phyloP scores from a whole-genome alignment of 2,797 vertebrate genomes.

The Clarias platycephalus region DNA sequence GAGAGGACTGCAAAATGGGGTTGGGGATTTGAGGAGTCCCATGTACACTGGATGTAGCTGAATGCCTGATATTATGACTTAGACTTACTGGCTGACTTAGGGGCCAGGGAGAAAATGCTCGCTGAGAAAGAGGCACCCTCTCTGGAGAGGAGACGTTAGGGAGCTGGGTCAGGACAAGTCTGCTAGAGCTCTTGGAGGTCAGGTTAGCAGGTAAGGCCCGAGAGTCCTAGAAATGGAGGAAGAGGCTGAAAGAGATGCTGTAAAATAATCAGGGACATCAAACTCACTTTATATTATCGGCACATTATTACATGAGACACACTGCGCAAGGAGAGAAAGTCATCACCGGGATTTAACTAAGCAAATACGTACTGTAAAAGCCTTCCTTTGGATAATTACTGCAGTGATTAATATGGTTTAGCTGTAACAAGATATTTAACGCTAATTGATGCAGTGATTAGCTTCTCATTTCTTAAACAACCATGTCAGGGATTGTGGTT shows the following conservation, averaged over 20 bases:
- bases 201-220: slow-evolving; percentile 60
- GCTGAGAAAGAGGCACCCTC: slow-evolving; percentile 19
- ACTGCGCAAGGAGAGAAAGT: no score
- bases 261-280: background rate
- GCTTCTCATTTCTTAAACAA: no score
- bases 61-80: slow-evolving; percentile 10
- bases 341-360: no score
- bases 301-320: background rate
- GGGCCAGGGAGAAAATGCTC: slow-evolving; percentile 11
- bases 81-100: slow-evolving; percentile 42
- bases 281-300: background rate
- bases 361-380: no score
- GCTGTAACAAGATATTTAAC: no score
- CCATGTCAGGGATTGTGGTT: no score
- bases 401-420: no score
- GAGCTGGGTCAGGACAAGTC: slow-evolving; percentile 54
- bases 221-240: slow-evolving; percentile 55
- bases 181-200: slow-evolving; percentile 52
- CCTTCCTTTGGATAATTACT: no score
- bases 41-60: slow-evolving; percentile 20
- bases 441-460: no score
- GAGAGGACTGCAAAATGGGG: slow-evolving; percentile 16
- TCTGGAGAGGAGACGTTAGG: slow-evolving; percentile 37
- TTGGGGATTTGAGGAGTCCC: slow-evolving; percentile 13
- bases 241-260: background rate